Conservation (phyloP, 1,140 invertebrate genomes). For the Drosophila nannoptera region DNA sequence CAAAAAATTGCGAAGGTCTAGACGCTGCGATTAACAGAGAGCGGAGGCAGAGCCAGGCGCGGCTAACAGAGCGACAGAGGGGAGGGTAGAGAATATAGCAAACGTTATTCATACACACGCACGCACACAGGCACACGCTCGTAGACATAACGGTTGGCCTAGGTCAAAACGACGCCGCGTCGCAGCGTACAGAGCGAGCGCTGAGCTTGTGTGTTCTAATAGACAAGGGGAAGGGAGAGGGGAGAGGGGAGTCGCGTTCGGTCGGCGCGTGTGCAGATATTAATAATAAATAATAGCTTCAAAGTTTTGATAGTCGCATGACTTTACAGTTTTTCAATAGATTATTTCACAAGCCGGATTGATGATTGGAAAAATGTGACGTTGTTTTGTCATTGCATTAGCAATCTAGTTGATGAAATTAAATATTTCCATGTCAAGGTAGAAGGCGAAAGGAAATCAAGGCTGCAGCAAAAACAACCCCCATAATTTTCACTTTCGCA, state of each 20-base stretch:
- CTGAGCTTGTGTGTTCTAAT: constrained; percentile 23
- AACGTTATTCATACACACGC: constrained; percentile 13
- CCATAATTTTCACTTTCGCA: constrained; percentile 45
- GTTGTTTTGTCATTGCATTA: constrained; percentile 35
- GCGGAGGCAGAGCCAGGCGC: constrained; percentile 16
- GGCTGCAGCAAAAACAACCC: constrained; percentile 38
- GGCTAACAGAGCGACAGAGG: neutral
- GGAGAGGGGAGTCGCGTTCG: neutral
- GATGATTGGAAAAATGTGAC: constrained; percentile 30
- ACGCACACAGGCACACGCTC: constrained; percentile 1
- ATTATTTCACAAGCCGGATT: neutral
- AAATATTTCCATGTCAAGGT: constrained; percentile 44
- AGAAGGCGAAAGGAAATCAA: constrained; percentile 26
- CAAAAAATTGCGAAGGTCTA: constrained; percentile 63
- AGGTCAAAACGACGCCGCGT: constrained; percentile 62
- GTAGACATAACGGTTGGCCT: constrained; percentile 56
- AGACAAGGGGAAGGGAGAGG: neutral
- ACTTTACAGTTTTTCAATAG: constrained; percentile 21
- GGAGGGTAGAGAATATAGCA: constrained; percentile 15
- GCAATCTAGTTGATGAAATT: constrained; percentile 32
- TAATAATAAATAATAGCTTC: constrained; percentile 28
- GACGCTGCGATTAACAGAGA: constrained; percentile 49
- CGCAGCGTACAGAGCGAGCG: constrained; percentile 14
- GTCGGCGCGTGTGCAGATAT: constrained; percentile 45
- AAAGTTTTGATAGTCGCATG: constrained; percentile 27